Percentiles rank a stretch among this genome's conserved stretches.
phyloP scores from a whole-genome alignment of 2,113 vertebrate genomes.

The Emydocephalus ijimae region DNA sequence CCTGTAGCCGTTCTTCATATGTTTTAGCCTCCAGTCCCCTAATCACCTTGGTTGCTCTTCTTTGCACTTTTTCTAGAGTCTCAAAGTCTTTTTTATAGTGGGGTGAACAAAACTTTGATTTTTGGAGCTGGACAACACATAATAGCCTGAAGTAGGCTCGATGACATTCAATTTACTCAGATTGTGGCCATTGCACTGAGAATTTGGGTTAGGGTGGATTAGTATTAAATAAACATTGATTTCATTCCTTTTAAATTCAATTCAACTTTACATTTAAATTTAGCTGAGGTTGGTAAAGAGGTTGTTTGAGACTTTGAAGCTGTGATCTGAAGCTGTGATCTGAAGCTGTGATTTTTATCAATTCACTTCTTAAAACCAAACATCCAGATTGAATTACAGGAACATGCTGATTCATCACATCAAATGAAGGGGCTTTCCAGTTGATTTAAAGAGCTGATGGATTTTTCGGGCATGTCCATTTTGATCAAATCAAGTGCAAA shows the following conservation, averaged over 20 bases:
- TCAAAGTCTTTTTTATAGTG: no score
- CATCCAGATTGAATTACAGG: neutral
- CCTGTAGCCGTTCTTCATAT: no score
- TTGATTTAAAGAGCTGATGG: neutral
- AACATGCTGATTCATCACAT: neutral
- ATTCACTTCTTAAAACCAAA: neutral
- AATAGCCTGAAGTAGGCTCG: neutral
- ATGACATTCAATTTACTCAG: neutral
- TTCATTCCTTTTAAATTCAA: neutral
- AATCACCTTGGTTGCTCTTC: no score
- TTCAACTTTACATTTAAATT: neutral
- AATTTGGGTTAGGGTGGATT: neutral
- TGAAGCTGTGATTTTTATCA: neutral
- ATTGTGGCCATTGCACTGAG: neutral
- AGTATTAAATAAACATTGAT: neutral
- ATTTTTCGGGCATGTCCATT: neutral
- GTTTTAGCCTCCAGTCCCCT: no score
- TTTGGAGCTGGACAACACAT: neutral
- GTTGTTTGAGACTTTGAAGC: neutral
- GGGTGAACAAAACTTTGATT: neutral
- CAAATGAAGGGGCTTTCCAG: neutral
- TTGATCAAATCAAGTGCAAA: neutral
- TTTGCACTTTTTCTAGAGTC: no score
- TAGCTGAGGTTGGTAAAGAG: neutral
- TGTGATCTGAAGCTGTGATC: neutral